Conservation (phyloP, 2,113 vertebrate genomes). For the Pteruthius melanotis region DNA sequence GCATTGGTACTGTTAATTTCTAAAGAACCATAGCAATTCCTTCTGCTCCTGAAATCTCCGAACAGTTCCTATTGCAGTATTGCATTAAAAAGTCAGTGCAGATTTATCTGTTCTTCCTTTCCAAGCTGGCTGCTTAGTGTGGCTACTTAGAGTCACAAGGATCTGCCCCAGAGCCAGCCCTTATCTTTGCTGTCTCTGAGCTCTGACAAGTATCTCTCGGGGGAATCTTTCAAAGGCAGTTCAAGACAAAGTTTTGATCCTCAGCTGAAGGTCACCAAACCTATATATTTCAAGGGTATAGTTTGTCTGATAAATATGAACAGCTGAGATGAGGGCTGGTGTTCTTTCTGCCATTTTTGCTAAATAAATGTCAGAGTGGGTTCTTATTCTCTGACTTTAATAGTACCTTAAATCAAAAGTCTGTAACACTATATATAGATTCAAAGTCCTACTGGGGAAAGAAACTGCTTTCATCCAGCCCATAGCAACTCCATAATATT, state of each 20-base stretch:
- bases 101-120: background rate
- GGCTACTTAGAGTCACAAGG: background rate
- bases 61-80: background rate
- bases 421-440: background rate
- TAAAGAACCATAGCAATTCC: background rate
- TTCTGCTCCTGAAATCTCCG: background rate
- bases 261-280: background rate
- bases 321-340: background rate
- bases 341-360: background rate
- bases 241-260: background rate
- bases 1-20: background rate
- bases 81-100: background rate
- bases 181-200: background rate
- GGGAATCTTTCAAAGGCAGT: background rate
- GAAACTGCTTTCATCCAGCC: background rate
- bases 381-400: background rate
- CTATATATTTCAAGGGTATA: background rate
- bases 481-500: background rate
- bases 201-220: background rate
- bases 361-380: background rate
- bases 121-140: background rate
- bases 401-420: background rate
- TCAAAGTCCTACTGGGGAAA: background rate
- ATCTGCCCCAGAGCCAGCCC: background rate
- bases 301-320: background rate